Evolutionary conservation across 2,797 vertebrate genomes (phyloP).

Genomic region (Pseudochaenichthys georgianus): DNA sequence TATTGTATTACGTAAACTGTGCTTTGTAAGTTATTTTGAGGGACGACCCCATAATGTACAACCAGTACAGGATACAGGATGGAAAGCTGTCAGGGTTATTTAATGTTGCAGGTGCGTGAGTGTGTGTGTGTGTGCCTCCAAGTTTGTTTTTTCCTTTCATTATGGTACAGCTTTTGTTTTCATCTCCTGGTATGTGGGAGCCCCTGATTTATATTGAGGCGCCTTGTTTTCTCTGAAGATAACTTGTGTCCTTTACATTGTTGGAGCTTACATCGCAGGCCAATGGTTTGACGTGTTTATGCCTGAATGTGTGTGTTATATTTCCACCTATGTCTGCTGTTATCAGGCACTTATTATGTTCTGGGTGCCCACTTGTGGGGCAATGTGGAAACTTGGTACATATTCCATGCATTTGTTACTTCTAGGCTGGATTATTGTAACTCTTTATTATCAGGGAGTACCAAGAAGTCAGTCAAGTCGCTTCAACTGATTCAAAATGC

Average conservation of each 20-base stretch:
- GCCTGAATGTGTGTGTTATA: slow-evolving; percentile 12
- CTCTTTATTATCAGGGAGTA: too few species aligned
- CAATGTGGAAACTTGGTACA: background rate
- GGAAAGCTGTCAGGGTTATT: slow-evolving; percentile 57
- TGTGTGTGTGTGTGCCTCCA: slow-evolving; percentile 34
- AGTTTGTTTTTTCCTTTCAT: slow-evolving; percentile 58
- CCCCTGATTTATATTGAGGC: slow-evolving; percentile 32
- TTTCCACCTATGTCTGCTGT: slow-evolving; percentile 17
- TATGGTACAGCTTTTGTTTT: slow-evolving; percentile 32
- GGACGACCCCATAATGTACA: slow-evolving; percentile 17
- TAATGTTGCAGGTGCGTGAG: slow-evolving; percentile 60
- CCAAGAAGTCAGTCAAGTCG: too few species aligned
- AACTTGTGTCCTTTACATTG: slow-evolving; percentile 6
- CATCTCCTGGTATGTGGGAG: slow-evolving; percentile 31
- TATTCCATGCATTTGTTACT: background rate
- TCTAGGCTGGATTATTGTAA: too few species aligned
- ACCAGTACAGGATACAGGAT: slow-evolving; percentile 62
- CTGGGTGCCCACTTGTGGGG: background rate
- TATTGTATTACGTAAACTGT: slow-evolving; percentile 6
- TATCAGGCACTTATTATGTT: slow-evolving; percentile 2
- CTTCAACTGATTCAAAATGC: too few species aligned
- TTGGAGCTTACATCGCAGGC: background rate
- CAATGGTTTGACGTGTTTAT: slow-evolving; percentile 34
- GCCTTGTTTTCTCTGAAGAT: slow-evolving; percentile 23
- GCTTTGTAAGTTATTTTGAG: slow-evolving; percentile 33